Evolutionary conservation across 2,113 vertebrate genomes (phyloP).

Genomic region (Brienomyrus brachyistius): DNA sequence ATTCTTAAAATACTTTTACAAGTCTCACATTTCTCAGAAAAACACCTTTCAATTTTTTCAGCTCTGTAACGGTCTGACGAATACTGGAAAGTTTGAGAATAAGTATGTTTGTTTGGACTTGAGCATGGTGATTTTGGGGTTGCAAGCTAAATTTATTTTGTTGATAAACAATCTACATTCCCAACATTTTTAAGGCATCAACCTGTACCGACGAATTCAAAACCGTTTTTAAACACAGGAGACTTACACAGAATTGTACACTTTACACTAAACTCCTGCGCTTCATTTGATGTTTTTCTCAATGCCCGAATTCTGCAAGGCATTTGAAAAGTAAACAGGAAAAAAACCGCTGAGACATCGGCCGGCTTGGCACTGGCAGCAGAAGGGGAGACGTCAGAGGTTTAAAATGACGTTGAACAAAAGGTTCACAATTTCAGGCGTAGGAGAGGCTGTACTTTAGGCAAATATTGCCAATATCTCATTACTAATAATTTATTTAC

Average conservation of each 20-base stretch:
- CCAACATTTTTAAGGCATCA: conserved; percentile 21
- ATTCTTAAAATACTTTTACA: background rate
- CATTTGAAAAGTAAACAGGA: background rate
- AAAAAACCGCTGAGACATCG: background rate
- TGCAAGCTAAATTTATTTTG: background rate
- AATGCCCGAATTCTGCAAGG: background rate
- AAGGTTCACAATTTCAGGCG: background rate
- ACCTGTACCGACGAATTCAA: background rate
- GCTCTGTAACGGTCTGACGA: background rate
- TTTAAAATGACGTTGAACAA: background rate
- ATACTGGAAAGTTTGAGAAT: background rate
- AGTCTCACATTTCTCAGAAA: background rate
- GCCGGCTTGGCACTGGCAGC: background rate
- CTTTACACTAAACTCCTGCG: background rate
- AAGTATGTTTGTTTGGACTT: background rate
- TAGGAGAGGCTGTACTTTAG: background rate
- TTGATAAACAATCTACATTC: conserved; percentile 30
- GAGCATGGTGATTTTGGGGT: background rate
- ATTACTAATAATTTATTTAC: background rate
- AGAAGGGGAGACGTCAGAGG: background rate
- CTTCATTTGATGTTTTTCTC: background rate
- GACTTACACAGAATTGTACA: background rate
- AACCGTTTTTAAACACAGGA: background rate
- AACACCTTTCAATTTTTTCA: background rate
- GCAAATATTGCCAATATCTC: background rate